phyloP scores from a whole-genome alignment of 2,888 invertebrate genomes.

The Tanypteryx hageni region DNA sequence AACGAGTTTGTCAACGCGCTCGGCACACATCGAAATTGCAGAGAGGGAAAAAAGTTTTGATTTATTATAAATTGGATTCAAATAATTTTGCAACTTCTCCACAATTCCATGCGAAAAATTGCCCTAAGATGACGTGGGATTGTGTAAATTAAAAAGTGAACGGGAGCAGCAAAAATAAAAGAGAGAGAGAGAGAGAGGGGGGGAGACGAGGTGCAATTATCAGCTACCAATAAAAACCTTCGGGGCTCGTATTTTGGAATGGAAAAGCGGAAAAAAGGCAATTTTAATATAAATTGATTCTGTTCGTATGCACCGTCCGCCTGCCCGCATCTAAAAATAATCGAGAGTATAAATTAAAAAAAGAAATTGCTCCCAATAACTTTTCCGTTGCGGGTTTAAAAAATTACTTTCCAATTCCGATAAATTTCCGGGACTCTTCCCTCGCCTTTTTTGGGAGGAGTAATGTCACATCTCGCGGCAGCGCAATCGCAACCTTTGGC shows the following conservation, averaged over 20 bases:
- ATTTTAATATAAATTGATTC: slow-evolving; percentile 35
- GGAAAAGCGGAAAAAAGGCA: neutral
- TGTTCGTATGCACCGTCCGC: slow-evolving; percentile 17
- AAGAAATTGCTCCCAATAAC: neutral
- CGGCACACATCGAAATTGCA: neutral
- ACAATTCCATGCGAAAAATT: neutral
- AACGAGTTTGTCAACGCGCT: neutral
- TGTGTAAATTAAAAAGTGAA: neutral
- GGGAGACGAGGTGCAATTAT: neutral
- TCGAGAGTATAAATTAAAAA: slow-evolving; percentile 5
- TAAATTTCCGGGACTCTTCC: neutral
- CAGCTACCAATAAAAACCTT: slow-evolving; percentile 10
- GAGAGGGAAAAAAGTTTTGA: slow-evolving; percentile 3
- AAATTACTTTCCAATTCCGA: slow-evolving; percentile 32
- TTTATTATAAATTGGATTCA: neutral
- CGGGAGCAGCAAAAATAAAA: neutral
- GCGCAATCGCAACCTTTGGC: neutral
- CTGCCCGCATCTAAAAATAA: slow-evolving; percentile 16
- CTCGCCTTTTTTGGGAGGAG: neutral
- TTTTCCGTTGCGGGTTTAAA: slow-evolving; percentile 11
- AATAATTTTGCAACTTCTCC: neutral
- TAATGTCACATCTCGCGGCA: neutral
- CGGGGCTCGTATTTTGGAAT: neutral
- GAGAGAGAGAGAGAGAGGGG: neutral
- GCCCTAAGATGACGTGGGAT: neutral